Conservation (phyloP, 1,140 invertebrate genomes). For the Atta cephalotes region DNA sequence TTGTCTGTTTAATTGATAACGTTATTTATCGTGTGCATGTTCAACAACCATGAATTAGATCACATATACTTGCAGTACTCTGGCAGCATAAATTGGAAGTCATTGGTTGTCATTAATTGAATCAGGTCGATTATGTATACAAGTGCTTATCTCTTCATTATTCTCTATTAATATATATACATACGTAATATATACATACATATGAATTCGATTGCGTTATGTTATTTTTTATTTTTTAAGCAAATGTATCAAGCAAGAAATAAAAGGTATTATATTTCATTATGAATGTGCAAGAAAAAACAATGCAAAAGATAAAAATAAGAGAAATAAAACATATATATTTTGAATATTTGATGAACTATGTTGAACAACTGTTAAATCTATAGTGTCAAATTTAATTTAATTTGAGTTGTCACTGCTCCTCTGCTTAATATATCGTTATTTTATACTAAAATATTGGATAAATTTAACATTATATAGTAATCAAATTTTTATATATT, state of each 20-base stretch:
- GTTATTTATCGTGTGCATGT: constrained; percentile 2
- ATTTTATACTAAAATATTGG: no score
- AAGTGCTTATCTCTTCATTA: neutral
- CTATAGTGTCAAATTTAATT: no score
- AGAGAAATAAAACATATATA: neutral
- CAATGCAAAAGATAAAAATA: neutral
- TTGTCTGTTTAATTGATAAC: constrained; percentile 26
- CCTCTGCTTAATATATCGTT: no score
- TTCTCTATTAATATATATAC: neutral
- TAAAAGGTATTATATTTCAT: neutral
- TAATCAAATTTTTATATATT: no score
- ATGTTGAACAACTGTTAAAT: no score
- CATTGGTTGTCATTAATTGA: constrained; percentile 7
- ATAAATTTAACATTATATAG: no score
- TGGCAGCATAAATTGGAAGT: constrained; percentile 11
- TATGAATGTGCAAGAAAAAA: neutral
- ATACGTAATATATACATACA: neutral
- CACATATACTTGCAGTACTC: neutral
- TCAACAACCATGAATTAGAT: constrained; percentile 19
- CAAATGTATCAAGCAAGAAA: neutral
- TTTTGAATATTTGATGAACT: neutral
- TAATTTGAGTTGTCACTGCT: no score
- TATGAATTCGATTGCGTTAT: neutral
- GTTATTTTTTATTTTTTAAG: neutral
- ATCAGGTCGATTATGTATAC: neutral